phyloP scores from a whole-genome alignment of 64 coral and sea anemone species.

The Anthopleura sola region DNA sequence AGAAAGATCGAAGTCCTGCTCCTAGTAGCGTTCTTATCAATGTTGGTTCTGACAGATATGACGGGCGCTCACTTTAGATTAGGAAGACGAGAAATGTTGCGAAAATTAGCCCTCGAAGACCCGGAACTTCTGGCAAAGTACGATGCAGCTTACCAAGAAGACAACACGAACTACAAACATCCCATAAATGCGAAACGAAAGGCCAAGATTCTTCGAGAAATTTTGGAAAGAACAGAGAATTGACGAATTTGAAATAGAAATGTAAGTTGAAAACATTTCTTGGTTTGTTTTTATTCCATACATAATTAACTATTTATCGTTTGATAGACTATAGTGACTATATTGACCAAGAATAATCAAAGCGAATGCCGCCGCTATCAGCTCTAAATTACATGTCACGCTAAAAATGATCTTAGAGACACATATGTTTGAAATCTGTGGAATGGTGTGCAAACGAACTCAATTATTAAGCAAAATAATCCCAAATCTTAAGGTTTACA shows the following conservation, averaged over 20 bases:
- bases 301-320: too few species aligned
- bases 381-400: too few species aligned
- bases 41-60: background rate
- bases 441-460: too few species aligned
- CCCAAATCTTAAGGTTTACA: too few species aligned
- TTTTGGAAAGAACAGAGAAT: background rate
- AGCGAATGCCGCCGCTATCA: too few species aligned
- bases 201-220: constrained; percentile 1
- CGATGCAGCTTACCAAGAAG: background rate
- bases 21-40: background rate
- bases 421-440: too few species aligned
- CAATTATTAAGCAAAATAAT: too few species aligned
- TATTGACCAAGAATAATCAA: too few species aligned
- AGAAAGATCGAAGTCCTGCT: background rate
- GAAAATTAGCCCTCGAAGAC: background rate
- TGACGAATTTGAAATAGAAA: background rate
- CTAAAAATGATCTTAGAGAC: too few species aligned
- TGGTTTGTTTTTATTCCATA: background rate
- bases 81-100: background rate
- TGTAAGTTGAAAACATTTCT: background rate
- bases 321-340: too few species aligned
- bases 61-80: background rate
- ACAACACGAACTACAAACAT: background rate
- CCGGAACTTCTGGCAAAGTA: background rate
- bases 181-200: background rate